Percentiles rank a stretch among this genome's conserved stretches.
Evolutionary conservation across 2,888 invertebrate species (phyloP).

Genomic region (Tanytarsus gracilentus): DNA sequence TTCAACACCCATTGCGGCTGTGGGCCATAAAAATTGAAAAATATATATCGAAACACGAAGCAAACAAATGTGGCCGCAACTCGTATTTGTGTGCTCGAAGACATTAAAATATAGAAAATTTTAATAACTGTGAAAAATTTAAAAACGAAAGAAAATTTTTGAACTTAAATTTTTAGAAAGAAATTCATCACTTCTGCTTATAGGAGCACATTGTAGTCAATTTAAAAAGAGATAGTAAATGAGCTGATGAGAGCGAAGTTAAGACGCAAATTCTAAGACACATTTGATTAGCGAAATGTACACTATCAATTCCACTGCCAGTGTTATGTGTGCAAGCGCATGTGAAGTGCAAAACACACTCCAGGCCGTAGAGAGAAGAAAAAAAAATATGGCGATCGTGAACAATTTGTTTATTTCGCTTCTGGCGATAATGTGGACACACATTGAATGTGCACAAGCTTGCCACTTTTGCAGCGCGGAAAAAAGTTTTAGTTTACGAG

Average conservation of each 20-base stretch:
- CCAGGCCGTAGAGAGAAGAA: background rate
- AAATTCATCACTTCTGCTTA: too few relatives aligned
- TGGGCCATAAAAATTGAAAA: constrained; percentile 6
- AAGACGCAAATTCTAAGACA: constrained; percentile 28
- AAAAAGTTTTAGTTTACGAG: background rate
- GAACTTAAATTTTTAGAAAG: too few relatives aligned
- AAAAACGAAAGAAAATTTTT: background rate
- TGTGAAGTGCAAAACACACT: background rate
- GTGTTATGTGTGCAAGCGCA: too few relatives aligned
- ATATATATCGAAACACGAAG: constrained; percentile 3
- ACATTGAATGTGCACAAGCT: too few relatives aligned
- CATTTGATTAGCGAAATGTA: constrained; percentile 2
- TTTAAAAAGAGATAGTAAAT: too few relatives aligned
- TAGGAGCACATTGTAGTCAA: too few relatives aligned
- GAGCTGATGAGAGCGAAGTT: background rate
- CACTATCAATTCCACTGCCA: too few relatives aligned
- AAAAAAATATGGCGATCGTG: too few relatives aligned
- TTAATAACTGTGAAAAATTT: background rate
- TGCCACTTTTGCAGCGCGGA: background rate
- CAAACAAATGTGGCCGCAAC: constrained; percentile 24
- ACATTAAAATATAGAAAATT: background rate
- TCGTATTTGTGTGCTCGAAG: background rate
- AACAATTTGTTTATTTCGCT: too few relatives aligned
- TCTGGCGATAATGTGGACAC: too few relatives aligned
- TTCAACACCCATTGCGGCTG: background rate